These are phyloP conservation scores for Guaruba guarouba DNA, from an alignment of 2,113 vertebrate genomes.

Conservation along the genomic window DNA sequence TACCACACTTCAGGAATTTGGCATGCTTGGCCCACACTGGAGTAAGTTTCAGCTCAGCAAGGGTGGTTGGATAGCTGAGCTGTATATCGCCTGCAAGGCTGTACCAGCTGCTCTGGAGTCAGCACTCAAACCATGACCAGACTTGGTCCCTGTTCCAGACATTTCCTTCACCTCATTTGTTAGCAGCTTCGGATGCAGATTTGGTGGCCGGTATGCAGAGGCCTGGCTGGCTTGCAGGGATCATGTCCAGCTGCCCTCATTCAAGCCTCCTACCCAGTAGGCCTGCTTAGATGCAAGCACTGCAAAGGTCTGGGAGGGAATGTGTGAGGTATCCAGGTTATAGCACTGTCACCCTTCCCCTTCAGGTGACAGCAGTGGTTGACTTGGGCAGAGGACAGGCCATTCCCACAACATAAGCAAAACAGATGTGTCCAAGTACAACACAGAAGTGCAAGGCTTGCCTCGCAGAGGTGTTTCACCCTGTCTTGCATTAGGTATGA, in stretches of 20 bases:
- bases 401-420: background rate
- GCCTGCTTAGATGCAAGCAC: background rate
- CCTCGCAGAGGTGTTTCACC: background rate
- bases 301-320: background rate
- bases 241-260: background rate
- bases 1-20: background rate
- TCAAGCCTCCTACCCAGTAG: background rate
- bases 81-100: background rate
- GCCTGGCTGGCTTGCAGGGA: background rate
- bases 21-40: background rate
- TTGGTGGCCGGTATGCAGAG: background rate
- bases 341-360: background rate
- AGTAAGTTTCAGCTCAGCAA: background rate
- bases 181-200: background rate
- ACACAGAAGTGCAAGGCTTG: background rate
- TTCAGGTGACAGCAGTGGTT: background rate
- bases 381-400: background rate
- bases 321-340: background rate
- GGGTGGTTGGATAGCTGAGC: background rate
- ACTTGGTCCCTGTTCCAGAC: background rate
- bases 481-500: background rate
- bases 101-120: conserved; percentile 18
- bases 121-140: background rate
- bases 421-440: background rate
- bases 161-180: conserved; percentile 48